phyloP scores from a whole-genome alignment of 2,113 vertebrate species.

The Sinocyclocheilus maitianheensis region DNA sequence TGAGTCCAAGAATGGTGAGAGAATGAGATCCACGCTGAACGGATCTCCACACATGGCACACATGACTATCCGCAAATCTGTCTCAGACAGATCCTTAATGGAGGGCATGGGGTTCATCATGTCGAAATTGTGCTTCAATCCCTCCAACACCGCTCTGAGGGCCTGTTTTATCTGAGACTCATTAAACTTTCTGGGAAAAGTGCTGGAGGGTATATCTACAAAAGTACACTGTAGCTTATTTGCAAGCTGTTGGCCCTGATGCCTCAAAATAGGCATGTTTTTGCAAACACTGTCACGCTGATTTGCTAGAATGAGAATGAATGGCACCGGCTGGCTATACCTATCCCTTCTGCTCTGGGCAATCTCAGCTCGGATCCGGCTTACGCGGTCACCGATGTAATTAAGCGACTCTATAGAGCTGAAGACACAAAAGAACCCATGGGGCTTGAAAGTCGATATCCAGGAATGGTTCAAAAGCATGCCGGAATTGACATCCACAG shows the following conservation, averaged over 20 bases:
- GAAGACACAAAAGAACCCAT: constrained; percentile 97
- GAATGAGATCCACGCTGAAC: constrained; percentile 96
- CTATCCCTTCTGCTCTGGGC: constrained; percentile 89
- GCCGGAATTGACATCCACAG: constrained; percentile 91
- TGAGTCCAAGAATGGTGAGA: constrained; percentile 96
- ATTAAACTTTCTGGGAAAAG: constrained; percentile 94
- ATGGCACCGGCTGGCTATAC: constrained; percentile 88
- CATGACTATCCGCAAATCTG: constrained; percentile 96
- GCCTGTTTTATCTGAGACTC: constrained; percentile 96
- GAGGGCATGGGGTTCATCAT: constrained; percentile 87
- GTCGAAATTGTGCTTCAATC: constrained; percentile 92
- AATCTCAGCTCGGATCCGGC: constrained; percentile 91
- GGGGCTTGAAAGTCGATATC: constrained; percentile 91
- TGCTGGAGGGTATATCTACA: constrained; percentile 90
- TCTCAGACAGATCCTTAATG: constrained; percentile 96
- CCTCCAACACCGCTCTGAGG: constrained; percentile 90
- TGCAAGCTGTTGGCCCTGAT: constrained; percentile 96
- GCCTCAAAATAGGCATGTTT: constrained; percentile 93
- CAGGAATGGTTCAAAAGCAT: constrained; percentile 90
- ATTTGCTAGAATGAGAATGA: constrained; percentile 94
- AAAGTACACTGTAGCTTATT: constrained; percentile 98
- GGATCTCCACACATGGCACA: constrained; percentile 99
- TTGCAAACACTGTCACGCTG: constrained; percentile 92
- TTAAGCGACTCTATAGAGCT: constrained; percentile 96
- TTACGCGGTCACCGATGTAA: constrained; percentile 93